phyloP scores from a whole-genome alignment of 2,888 invertebrate species.

The Drosophila villosipedis region DNA sequence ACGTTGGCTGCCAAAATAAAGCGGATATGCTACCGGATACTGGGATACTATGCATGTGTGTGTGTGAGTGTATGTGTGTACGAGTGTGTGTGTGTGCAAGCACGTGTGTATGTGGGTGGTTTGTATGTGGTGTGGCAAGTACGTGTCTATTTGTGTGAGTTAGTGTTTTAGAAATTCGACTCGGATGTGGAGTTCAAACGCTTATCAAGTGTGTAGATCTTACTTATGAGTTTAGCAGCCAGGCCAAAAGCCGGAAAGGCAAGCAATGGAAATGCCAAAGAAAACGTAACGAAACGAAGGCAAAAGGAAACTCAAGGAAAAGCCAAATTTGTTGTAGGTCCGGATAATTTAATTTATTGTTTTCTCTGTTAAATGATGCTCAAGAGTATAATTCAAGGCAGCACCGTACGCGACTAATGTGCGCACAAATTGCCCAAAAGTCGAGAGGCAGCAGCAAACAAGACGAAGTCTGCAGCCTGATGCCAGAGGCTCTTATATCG shows the following conservation, averaged over 20 bases:
- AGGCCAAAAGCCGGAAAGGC: slow-evolving; percentile 24
- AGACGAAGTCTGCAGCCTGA: background rate
- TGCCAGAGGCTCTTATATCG: slow-evolving; percentile 36
- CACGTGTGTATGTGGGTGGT: slow-evolving; percentile 1
- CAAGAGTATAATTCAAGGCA: slow-evolving; percentile 77
- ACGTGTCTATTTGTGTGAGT: slow-evolving; percentile 79
- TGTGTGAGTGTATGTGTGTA: background rate
- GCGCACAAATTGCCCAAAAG: slow-evolving; percentile 71
- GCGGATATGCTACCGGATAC: slow-evolving; percentile 72
- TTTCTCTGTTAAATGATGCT: slow-evolving; percentile 78
- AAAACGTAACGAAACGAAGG: slow-evolving; percentile 6
- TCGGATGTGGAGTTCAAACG: slow-evolving; percentile 77
- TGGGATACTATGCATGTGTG: slow-evolving; percentile 9
- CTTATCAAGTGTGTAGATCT: slow-evolving; percentile 81
- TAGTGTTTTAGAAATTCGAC: slow-evolving; percentile 78
- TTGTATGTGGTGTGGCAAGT: slow-evolving; percentile 32
- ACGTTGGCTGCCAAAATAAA: slow-evolving; percentile 73
- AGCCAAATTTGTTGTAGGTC: slow-evolving; percentile 74
- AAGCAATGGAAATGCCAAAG: slow-evolving; percentile 3
- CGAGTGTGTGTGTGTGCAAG: slow-evolving; percentile 1
- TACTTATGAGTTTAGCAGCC: slow-evolving; percentile 78
- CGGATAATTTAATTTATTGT: slow-evolving; percentile 81
- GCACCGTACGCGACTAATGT: slow-evolving; percentile 74
- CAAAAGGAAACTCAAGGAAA: slow-evolving; percentile 44
- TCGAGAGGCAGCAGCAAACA: slow-evolving; percentile 20